phyloP scores from a whole-genome alignment of 2,888 invertebrate genomes.

The Ectropis crepuscularia region DNA sequence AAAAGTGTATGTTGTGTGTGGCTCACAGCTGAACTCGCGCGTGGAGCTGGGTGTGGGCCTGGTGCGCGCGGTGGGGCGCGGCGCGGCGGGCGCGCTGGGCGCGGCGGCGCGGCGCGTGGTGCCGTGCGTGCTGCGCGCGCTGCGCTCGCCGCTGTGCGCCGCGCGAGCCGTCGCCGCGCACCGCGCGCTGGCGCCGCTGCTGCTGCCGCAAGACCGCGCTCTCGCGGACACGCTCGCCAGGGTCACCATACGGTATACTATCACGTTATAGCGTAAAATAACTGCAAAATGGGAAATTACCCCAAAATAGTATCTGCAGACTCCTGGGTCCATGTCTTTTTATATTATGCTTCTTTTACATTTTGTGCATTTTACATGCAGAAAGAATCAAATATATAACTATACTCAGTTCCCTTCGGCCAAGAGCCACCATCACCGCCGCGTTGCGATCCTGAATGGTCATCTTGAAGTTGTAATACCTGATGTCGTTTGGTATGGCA shows the following conservation, averaged over 20 bases:
- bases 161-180: conserved; percentile 86
- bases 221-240: conserved; percentile 87
- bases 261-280: no score
- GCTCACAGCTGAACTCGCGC: conserved; percentile 58
- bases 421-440: no score
- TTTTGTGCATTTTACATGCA: neutral
- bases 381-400: no score
- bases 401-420: no score
- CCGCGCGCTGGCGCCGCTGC: conserved; percentile 80
- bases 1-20: neutral
- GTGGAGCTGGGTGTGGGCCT: conserved; percentile 68
- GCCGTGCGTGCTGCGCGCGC: conserved; percentile 37
- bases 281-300: no score
- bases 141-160: conserved; percentile 74
- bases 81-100: conserved; percentile 73
- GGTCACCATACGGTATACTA: conserved; percentile 87
- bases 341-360: neutral
- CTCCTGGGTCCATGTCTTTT: no score
- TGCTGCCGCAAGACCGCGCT: conserved; percentile 66
- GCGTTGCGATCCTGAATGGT: no score
- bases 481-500: neutral
- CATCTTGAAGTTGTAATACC: neutral
- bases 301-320: no score
- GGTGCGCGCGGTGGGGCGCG: conserved; percentile 78
- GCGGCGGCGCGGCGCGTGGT: conserved; percentile 58